phyloP scores from a whole-genome alignment of 2,888 invertebrate species.

The Conomelus anceps region DNA sequence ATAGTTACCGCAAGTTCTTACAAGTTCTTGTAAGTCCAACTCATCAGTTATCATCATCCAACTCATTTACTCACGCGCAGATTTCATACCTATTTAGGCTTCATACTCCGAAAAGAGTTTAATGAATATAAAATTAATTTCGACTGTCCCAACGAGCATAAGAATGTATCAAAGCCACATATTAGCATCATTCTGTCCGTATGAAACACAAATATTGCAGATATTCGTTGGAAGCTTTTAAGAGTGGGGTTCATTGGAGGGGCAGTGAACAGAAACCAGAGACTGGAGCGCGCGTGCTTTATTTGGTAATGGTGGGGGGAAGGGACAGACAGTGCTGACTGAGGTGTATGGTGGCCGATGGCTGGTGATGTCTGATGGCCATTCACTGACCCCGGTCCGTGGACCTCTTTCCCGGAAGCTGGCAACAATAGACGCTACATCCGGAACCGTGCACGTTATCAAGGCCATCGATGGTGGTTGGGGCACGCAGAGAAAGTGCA shows the following conservation, averaged over 20 bases:
- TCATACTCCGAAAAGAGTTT: no score
- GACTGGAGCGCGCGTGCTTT: background rate
- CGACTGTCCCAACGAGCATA: no score
- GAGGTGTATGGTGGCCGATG: background rate
- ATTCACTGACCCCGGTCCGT: conserved; percentile 44
- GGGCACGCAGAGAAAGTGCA: conserved; percentile 10
- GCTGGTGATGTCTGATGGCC: conserved; percentile 38
- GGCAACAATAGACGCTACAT: conserved; percentile 42
- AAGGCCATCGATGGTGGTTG: conserved; percentile 27
- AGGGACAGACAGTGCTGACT: background rate
- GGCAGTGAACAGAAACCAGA: background rate
- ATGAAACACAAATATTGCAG: no score
- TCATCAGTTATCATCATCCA: no score
- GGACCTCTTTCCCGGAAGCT: conserved; percentile 45
- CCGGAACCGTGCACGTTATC: conserved; percentile 36
- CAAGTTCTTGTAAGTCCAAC: no score
- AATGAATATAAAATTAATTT: no score
- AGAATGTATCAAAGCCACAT: no score
- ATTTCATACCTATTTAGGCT: no score
- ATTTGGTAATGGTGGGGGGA: background rate
- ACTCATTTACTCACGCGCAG: no score
- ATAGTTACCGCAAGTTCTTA: no score
- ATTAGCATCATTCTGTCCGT: no score
- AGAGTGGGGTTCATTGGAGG: background rate
- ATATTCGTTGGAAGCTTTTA: no score